A percentile compares a stretch with the other conserved stretches of the same genome.
These are phyloP conservation scores for Drosophila leonis DNA, from an alignment of 2,888 invertebrate genomes.

Conservation along the genomic window DNA sequence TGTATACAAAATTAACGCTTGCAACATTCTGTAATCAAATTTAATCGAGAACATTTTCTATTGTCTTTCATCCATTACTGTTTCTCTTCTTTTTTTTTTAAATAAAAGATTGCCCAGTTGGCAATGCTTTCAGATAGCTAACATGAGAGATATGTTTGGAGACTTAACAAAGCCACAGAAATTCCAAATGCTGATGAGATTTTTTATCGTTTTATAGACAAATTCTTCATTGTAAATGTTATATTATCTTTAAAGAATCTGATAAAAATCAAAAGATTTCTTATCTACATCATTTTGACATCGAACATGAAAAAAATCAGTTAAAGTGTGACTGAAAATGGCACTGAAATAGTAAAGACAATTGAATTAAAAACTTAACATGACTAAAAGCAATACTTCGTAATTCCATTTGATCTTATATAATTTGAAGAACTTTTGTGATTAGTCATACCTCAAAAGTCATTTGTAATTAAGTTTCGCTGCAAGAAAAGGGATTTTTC, in stretches of 20 bases:
- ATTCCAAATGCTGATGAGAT: not conserved
- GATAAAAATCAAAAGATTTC: too few species aligned
- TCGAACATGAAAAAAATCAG: not conserved
- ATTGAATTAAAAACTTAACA: not conserved
- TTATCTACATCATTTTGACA: not conserved
- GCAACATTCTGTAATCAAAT: conserved; percentile 65
- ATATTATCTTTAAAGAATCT: too few species aligned
- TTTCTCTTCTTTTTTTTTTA: not conserved
- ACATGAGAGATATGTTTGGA: not conserved
- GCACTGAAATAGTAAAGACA: not conserved
- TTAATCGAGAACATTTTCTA: conserved; percentile 37
- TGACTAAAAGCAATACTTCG: not conserved
- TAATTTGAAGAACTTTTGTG: not conserved
- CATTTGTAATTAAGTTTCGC: not conserved
- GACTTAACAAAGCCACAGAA: not conserved
- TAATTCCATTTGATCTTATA: not conserved
- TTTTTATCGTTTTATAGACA: not conserved
- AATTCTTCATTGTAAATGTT: too few species aligned
- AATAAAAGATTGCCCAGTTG: not conserved
- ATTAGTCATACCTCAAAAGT: not conserved
- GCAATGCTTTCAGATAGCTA: not conserved
- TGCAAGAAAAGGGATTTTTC: not conserved
- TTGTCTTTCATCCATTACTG: conserved; percentile 27
- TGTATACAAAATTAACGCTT: conserved; percentile 72
- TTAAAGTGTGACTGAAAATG: not conserved